Conservation (phyloP, 2,888 invertebrate species). For the Drymonia ruficornis region DNA sequence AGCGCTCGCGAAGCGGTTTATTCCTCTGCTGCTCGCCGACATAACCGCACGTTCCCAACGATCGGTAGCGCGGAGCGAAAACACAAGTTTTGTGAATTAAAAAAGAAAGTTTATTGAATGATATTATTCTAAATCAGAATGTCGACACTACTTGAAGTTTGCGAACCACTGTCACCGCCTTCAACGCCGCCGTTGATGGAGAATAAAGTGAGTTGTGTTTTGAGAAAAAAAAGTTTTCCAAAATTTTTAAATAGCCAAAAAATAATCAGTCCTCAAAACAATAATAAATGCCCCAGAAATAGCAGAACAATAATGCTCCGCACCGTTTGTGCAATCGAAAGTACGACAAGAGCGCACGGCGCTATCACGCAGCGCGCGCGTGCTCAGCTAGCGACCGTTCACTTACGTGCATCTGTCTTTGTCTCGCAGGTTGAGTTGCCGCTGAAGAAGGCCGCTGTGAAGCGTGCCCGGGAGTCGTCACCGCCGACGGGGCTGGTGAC, state of each 20-base stretch:
- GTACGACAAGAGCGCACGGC: conserved; percentile 56
- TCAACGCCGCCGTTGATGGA: conserved; percentile 89
- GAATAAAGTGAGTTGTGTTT: conserved; percentile 76
- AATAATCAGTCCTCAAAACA: conserved; percentile 15
- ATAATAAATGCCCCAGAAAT: conserved; percentile 22
- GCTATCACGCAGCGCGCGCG: conserved; percentile 76
- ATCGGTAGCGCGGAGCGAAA: conserved; percentile 55
- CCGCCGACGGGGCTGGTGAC: conserved; percentile 84
- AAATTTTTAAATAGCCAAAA: conserved; percentile 12
- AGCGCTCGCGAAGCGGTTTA: conserved; percentile 74
- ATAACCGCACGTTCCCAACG: conserved; percentile 74
- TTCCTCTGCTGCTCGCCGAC: conserved; percentile 77
- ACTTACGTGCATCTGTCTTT: conserved; percentile 73
- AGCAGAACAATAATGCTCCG: conserved; percentile 29
- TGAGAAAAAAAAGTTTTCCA: conserved; percentile 33
- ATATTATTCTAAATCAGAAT: conserved; percentile 60
- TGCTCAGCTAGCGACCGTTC: conserved; percentile 70
- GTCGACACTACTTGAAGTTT: conserved; percentile 77
- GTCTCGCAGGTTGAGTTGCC: conserved; percentile 77
- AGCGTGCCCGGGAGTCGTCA: conserved; percentile 65
- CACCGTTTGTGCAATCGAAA: conserved; percentile 73
- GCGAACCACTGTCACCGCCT: conserved; percentile 88
- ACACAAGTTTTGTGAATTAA: conserved; percentile 78
- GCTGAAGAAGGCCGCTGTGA: conserved; percentile 70
- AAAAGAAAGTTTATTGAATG: conserved; percentile 79